Base-by-base conservation (phyloP, 1,140 invertebrate species). In the Zaprionus vittiger region DNA sequence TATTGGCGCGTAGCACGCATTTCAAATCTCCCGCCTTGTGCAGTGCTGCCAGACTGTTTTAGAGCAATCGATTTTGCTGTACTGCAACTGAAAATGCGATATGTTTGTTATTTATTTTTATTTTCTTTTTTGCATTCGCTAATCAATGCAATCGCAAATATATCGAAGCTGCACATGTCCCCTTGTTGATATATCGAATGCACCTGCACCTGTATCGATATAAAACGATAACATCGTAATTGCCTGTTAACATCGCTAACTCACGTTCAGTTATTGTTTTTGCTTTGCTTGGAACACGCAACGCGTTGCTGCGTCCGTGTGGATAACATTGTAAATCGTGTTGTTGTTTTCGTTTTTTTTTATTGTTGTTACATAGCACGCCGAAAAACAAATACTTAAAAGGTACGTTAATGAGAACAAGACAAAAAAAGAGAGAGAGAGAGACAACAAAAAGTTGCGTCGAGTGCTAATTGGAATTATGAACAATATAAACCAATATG, bases 351-450 rank as follows among this genome's bases (percentile, higher is more conserved):
- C 20, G 26, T 61, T 71, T 76, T 65, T 56, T 75, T 60, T 60
- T 64, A 26, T 65, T 72, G 28, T 65, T 72, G 55, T 75, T 69
- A 69, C 71, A 74, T 70, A 57, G 62, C 55, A 73, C 74, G 56
- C 70, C 57, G 24, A 62, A 73, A 73, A 73, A 73, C 70, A 77
- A 73, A 77, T 68, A 76, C 60, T 64, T 71, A 41, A 77, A 47
- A 77, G 75, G 75, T 77, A 77, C 73, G 75, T 77, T 67, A 73
- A 67, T 62, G 62, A 73, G 57, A 55, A 62, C 47, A 34, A 34
- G 31, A 26, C 24, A 26, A 26, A 26, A 26, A 24, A 2, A 31
- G 24, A 61, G n/a, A n/a, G n/a, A n/a, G 22, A 72, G n/a, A 17
- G 47, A 71, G 14, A 26, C 24, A 52, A 41, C 14, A 6, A 24